Evolutionary conservation across 2,888 invertebrate species (phyloP), one percentile per base, ranked within the genome.

Genomic region (Cheilosia pagana): DNA sequence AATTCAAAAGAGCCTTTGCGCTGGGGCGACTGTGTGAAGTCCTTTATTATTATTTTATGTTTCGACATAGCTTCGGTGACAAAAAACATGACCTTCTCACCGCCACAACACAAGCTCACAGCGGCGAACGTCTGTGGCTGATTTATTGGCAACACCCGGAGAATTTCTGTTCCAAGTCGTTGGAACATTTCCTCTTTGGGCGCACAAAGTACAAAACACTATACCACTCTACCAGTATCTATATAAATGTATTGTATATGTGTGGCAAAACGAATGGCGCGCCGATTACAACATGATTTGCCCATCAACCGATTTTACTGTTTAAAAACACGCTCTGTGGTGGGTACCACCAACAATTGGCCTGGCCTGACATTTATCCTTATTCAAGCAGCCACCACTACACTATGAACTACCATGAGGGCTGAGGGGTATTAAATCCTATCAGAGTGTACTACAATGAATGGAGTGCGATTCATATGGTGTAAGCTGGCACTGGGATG

Each of bases 261-360:
- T 39, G 52, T 45, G 19, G 21, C 16, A 43, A 41, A 55, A 39
- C 23, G 65, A 57, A 39, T 75, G 50, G 25, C 28, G 50, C 65
- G 65, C 75, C 75, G 75, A 75, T 75, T 67, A 75, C 75, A 65
- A 75, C 75, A 67, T 75, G 75, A 75, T 75, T 75, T 50, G 65
- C 75, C 63, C 75, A 75, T 75, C 75, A 75, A 75, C 28, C 23
- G 65, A 65, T 59, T 75, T 75, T 67, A 75, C 75, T 67, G 75
- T 75, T 65, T 75, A 75, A 75, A 75, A 75, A 67, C 75, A 75
- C 75, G 75, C 75, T 75, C 57, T 50, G 65, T 28, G 57, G 74
- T 23, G 45, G 55, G 55, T 39, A 63, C 23, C 48, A 74, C 23
- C 55, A 39, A 55, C 63, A 48, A 55, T 53, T 63, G 35, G 55